Evolutionary conservation across 2,113 vertebrate genomes (phyloP).

Genomic region (Agapornis roseicollis): DNA sequence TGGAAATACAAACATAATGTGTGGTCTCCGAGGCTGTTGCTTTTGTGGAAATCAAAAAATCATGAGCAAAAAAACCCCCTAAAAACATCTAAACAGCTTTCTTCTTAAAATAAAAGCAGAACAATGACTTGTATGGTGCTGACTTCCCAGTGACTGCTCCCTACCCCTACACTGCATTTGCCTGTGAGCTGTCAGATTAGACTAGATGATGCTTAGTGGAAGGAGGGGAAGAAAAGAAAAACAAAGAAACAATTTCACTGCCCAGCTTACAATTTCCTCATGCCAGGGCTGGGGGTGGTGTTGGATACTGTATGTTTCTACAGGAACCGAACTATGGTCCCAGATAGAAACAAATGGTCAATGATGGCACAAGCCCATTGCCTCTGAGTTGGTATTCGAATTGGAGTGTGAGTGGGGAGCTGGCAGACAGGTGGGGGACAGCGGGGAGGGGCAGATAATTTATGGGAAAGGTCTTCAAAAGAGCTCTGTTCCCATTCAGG

Average conservation of each 20-base stretch:
- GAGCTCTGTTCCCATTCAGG: slow-evolving; percentile 49
- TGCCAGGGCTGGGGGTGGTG: rapidly evolving
- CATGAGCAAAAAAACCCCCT: background rate
- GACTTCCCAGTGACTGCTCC: background rate
- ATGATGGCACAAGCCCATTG: background rate
- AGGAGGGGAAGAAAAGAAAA: background rate
- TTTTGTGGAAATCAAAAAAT: background rate
- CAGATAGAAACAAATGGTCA: background rate
- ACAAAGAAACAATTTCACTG: background rate
- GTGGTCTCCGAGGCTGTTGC: background rate
- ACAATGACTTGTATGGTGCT: background rate
- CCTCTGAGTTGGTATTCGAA: background rate
- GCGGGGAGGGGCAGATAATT: background rate
- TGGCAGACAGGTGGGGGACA: background rate
- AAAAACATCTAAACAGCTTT: background rate
- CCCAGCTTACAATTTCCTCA: rapidly evolving
- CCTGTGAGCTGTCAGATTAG: background rate
- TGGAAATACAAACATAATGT: background rate
- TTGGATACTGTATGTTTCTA: rapidly evolving
- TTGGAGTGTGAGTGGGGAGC: background rate
- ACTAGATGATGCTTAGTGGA: background rate
- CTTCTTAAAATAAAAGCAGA: background rate
- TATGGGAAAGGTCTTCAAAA: slow-evolving; percentile 52
- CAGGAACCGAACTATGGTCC: background rate
- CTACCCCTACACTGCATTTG: background rate